Base-by-base conservation (phyloP, 2,113 vertebrate genomes). In the Saguinus midas region DNA sequence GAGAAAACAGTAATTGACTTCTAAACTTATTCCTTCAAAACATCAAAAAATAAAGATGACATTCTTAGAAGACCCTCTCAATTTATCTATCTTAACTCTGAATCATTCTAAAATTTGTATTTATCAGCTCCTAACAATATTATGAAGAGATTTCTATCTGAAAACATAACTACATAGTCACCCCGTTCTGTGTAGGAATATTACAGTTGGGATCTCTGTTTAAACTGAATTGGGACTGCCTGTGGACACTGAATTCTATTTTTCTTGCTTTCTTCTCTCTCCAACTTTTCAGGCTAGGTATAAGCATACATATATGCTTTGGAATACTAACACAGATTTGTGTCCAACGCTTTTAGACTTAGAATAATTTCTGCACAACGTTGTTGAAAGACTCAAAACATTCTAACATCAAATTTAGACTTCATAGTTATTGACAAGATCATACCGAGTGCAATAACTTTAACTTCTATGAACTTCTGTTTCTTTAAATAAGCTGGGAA, bases 11-110 rank as follows among this genome's bases (percentile, higher is more conserved):
- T 55, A 91, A 84, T 80, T 98, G 88, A 93, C 75, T 83, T 94
- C 23, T 91, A 87, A 93, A 45, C 32, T 55, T 61, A 68, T 78
- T 96, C 16, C 78, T 81, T 87, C 57, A 92, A 94, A 96, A 92
- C 48, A 52, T 57, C 13, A 73, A 68, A 90, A 90, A 90, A 80
- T n/a, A 95, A 58, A 84, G 21, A 66, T 70, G 80, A 92, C 32
- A 2, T 87, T 85, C n/a, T 90, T 81, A 45, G 27, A 40, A 96
- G 35, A 48, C 1, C 8, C 25, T 89, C 9, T 94, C 79, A 89
- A 89, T 68, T 82, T 43, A 91, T 72, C 17, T 40, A 90, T 81
- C 90, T 95, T 80, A 40, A 76, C 21, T 70, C 52, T 20, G 37
- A 70, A 55, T 88, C n/a, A 90, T 45, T 95, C 27, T 68, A 79